These are phyloP conservation scores for Pristionchus entomophagus DNA, from an alignment of 2,888 invertebrate genomes.

Conservation along the genomic window DNA sequence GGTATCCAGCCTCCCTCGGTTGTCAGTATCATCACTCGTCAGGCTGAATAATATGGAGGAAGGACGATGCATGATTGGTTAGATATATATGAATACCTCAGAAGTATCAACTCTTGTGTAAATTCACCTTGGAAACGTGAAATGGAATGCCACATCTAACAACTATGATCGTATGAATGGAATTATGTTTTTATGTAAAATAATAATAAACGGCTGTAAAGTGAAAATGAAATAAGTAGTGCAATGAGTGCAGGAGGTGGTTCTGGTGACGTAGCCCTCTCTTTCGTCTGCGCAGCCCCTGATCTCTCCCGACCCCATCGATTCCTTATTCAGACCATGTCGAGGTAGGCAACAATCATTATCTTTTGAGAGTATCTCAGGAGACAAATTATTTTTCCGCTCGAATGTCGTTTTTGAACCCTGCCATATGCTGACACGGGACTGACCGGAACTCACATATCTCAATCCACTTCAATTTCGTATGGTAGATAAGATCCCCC, in stretches of 20 bases:
- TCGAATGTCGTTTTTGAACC: too few species aligned
- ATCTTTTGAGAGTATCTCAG: background rate
- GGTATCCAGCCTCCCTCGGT: background rate
- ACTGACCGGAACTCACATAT: too few species aligned
- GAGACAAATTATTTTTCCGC: background rate
- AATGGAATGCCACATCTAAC: too few species aligned
- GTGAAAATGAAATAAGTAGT: too few species aligned
- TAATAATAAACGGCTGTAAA: too few species aligned
- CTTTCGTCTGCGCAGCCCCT: background rate
- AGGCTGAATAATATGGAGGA: background rate
- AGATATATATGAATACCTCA: background rate
- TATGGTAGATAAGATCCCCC: too few species aligned
- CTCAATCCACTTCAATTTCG: too few species aligned
- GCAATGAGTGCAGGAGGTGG: background rate
- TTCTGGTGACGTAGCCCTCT: background rate
- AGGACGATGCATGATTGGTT: conserved; percentile 3
- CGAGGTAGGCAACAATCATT: background rate
- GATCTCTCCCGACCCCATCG: background rate
- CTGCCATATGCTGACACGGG: too few species aligned
- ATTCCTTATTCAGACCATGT: conserved; percentile 32
- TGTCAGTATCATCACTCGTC: background rate
- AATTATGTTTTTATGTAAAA: too few species aligned
- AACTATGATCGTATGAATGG: too few species aligned
- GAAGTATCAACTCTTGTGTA: too few species aligned
- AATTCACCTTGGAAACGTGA: too few species aligned